Percentiles rank a stretch among this genome's conserved stretches.
phyloP scores from a whole-genome alignment of 2,888 invertebrate genomes.

The Microdon myrmicae region DNA sequence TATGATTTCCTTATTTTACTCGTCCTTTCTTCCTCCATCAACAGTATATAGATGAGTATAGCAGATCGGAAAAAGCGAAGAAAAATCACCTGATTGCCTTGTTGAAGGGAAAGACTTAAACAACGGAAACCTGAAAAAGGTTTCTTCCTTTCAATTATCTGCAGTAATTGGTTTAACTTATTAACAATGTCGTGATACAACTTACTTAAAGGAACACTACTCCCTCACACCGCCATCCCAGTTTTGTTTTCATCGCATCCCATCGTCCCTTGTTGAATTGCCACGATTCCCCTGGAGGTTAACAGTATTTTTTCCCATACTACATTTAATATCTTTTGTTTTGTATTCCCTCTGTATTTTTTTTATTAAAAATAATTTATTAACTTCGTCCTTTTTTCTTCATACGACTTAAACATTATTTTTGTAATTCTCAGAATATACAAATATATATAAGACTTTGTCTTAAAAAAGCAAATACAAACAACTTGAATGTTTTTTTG shows the following conservation, averaged over 20 bases:
- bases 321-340: not conserved
- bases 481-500: constrained; percentile 15
- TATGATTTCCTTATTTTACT: not conserved
- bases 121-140: not conserved
- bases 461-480: constrained; percentile 26
- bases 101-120: constrained; percentile 57
- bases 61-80: constrained; percentile 64
- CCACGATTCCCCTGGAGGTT: not conserved
- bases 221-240: too few relatives aligned
- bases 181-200: constrained; percentile 53
- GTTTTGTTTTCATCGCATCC: too few relatives aligned
- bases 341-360: constrained; percentile 32
- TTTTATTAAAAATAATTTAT: constrained; percentile 29
- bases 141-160: constrained; percentile 9
- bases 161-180: constrained; percentile 43
- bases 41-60: constrained; percentile 65
- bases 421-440: constrained; percentile 13
- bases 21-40: too few relatives aligned
- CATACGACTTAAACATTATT: constrained; percentile 28
- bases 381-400: constrained; percentile 29
- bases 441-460: constrained; percentile 31
- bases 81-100: constrained; percentile 63
- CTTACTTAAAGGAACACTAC: constrained; percentile 35
- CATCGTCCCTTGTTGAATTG: too few relatives aligned
- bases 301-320: constrained; percentile 3